Evolutionary conservation across 53 echinoderm and acorn worm species (phyloP), one percentile per base, ranked within the genome.

Genomic region (Mesocentrotus franciscanus): DNA sequence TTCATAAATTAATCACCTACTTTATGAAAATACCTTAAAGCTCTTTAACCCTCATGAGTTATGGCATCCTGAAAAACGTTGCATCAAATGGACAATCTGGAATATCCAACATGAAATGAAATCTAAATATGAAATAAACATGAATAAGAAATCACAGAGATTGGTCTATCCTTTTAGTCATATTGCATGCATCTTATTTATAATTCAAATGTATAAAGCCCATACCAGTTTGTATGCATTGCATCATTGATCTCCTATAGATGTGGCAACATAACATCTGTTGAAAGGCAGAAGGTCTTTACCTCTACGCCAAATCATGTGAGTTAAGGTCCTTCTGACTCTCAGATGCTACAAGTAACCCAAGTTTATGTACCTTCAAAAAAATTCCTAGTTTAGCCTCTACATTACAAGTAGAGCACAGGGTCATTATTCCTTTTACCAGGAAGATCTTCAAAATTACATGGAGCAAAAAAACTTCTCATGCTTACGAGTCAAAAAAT

Each of bases 401-500:
- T 76, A 4, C 15, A 33, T 33, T 33, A 33, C 7, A 32, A 29
- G 13, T 32, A 11, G 15, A 76, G 76, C 12, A 0, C 13, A 9
- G 33, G 76, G 33, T 32, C 29, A 76, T 76, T 76, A 30, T 76
- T 29, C 13, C 24, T 30, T 75, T 33, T 76, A 30, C 75, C 11
- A 33, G 13, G 33, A 14, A 30, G 14, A 33, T 32, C 13, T 9
- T 32, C 29, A 76, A 15, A 76, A 76, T 13, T 81, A 18, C 18
- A 81, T 15, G 9, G 30, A 18, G 9, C 60, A 66, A 66, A 66
- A 62, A 34, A 35, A 10, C 1, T 66, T 35, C 56, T 26, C 34
- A 66, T 35, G 36, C 64, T 35, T 36, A 91, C 1, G 91, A 64
- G 35, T 91, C 34, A 66, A 66, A 91, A 91, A 91, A 64, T 91